Evolutionary conservation across 2,797 vertebrate species (phyloP), one percentile per base, ranked within the genome.

Genomic region (Pseudocheirus occidentalis): DNA sequence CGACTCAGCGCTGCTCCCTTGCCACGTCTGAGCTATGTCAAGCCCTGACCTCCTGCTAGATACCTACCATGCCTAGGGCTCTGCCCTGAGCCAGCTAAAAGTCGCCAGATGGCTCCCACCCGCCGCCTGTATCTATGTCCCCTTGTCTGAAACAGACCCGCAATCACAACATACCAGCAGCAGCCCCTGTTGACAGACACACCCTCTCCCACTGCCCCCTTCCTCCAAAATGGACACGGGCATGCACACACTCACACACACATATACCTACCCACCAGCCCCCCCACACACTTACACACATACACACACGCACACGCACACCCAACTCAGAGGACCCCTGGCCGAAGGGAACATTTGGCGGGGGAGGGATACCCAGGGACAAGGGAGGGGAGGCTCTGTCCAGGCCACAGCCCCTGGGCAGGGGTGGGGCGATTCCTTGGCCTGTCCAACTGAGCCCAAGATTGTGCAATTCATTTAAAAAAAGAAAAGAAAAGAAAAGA

Each of bases 381-480:
- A 55, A 14, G 3, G 55, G 73, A 27, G 92, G 91, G 91, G 96
- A 90, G 90, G 92, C 95, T 94, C 18, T 62, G 95, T 53, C 95
- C 94, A 94, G 94, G 95, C 90, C 62, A 59, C 21, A 89, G 93
- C 95, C 96, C 95, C 96, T 93, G 52, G 40, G 4, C 40, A 27
- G 40, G 52, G 52, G 52, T 52, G 52, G 73, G 73, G 40, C 73
- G 27, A 27, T 96, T 95, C 94, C 95, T 54, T 54, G 54, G 95
- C 94, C 90, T 91, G 2, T 94, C 95, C 95, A 97, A 96, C 97
- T 95, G 59, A 97, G 93, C 96, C 95, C 93, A 95, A 97, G 95
- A 96, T 96, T 98, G 98, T 98, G 98, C 98, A 97, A 98, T 95
- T 97, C 90, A 91, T 95, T 98, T 97, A 94, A 97, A 97, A 98